Conservation (phyloP, 2,113 vertebrate genomes). For the Halcyon senegalensis region DNA sequence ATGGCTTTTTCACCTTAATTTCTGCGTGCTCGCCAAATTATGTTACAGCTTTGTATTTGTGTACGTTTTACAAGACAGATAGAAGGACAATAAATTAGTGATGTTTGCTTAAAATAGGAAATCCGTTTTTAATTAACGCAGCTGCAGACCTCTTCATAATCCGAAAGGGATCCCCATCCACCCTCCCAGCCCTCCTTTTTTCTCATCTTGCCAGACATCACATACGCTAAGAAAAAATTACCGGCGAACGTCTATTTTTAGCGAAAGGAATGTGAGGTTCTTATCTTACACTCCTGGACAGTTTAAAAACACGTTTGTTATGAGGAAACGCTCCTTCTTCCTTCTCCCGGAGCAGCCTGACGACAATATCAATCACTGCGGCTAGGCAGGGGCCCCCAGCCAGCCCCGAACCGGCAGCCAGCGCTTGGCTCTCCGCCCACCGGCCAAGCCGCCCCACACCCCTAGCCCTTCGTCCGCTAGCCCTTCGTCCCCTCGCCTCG, state of each 20-base stretch:
- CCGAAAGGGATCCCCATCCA: background rate
- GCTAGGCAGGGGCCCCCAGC: background rate
- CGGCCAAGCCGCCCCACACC: background rate
- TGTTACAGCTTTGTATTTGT: background rate
- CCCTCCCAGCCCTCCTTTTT: background rate
- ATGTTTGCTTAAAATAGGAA: slow-evolving; percentile 25
- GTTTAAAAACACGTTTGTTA: background rate
- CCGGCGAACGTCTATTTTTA: background rate
- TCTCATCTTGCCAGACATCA: background rate
- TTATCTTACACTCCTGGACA: background rate
- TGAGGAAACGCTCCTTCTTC: background rate
- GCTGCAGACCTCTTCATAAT: background rate
- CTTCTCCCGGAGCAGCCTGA: background rate
- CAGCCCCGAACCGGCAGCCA: background rate
- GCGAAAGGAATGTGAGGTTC: background rate
- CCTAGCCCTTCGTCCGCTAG: background rate
- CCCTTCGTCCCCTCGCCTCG: background rate
- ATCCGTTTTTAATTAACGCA: background rate
- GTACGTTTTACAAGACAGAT: slow-evolving; percentile 15
- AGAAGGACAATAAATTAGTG: slow-evolving; percentile 1
- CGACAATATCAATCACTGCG: slow-evolving; percentile 3
- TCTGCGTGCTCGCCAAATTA: background rate
- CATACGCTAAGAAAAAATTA: background rate
- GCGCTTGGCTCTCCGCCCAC: background rate
- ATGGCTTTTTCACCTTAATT: background rate